These are phyloP conservation scores for Helostoma temminkii DNA, from an alignment of 2,797 vertebrate species.

Conservation along the genomic window DNA sequence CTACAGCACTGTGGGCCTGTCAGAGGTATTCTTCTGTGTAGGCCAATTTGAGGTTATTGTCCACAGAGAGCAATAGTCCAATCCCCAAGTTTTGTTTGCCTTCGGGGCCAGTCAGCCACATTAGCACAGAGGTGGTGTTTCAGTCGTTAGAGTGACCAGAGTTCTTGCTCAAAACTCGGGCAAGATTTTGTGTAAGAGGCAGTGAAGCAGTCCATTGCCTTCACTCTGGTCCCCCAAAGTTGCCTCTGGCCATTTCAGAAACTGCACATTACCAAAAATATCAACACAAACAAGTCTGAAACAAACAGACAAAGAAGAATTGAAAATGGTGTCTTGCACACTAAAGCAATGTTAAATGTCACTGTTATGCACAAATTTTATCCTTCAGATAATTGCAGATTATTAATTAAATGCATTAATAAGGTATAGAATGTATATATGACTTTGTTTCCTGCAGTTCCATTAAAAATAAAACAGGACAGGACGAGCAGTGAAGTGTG, in stretches of 20 bases:
- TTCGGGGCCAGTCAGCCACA: constrained; percentile 40
- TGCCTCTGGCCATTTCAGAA: constrained; percentile 63
- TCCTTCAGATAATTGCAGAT: neutral
- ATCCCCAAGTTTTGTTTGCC: constrained; percentile 58
- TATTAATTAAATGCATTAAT: neutral
- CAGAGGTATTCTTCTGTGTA: constrained; percentile 16
- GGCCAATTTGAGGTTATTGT: constrained; percentile 47
- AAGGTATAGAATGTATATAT: neutral
- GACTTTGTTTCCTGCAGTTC: neutral
- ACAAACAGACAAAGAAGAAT: constrained; percentile 25
- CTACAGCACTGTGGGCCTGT: constrained; percentile 18
- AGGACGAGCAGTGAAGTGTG: neutral
- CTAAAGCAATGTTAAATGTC: too few relatives aligned
- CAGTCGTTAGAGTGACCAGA: constrained; percentile 50
- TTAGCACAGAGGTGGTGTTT: constrained; percentile 54
- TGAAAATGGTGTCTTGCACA: neutral
- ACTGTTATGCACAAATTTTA: constrained; percentile 9
- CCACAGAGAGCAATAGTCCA: constrained; percentile 49
- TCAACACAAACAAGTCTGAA: constrained; percentile 52
- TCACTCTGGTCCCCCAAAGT: constrained; percentile 45
- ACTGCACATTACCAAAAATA: constrained; percentile 63
- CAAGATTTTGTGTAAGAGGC: constrained; percentile 61
- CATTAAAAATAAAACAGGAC: too few relatives aligned
- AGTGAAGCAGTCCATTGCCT: constrained; percentile 56
- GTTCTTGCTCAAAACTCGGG: constrained; percentile 55